These are phyloP conservation scores for Dendroctonus valens DNA, from an alignment of 1,140 invertebrate genomes.

Conservation along the genomic window DNA sequence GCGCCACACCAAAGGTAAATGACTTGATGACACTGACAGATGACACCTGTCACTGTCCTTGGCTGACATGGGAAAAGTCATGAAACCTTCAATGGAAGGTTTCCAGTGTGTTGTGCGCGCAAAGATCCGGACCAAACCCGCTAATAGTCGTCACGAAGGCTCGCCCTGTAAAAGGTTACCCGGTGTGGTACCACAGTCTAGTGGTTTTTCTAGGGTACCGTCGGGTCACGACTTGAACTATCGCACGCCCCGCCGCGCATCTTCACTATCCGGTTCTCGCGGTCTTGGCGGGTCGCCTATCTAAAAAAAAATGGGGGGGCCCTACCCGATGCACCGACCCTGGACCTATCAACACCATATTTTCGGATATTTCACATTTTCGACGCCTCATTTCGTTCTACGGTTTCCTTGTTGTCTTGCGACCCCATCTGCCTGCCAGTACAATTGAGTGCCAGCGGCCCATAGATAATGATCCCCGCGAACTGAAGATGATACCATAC, in stretches of 20 bases:
- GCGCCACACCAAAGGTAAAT: too few relatives aligned
- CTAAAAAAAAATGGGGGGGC: neutral
- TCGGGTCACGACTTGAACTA: conserved; percentile 45
- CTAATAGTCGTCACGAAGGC: conserved; percentile 24
- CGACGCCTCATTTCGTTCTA: neutral
- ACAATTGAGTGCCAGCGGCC: neutral
- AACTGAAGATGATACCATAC: conserved; percentile 24
- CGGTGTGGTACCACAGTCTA: conserved; percentile 38
- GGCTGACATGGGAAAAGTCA: too few relatives aligned
- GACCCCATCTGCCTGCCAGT: neutral
- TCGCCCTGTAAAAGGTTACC: conserved; percentile 32
- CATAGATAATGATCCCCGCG: conserved; percentile 10
- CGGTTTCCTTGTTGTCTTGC: too few relatives aligned
- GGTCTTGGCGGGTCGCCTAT: conserved; percentile 24
- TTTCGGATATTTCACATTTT: neutral
- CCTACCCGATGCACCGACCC: conserved; percentile 10
- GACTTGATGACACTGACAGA: too few relatives aligned
- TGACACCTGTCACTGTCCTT: too few relatives aligned
- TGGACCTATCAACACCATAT: too few relatives aligned
- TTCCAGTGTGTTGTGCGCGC: too few relatives aligned
- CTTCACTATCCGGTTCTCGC: conserved; percentile 39
- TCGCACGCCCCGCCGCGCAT: conserved; percentile 45
- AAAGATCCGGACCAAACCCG: too few relatives aligned
- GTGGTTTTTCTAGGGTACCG: conserved; percentile 44
- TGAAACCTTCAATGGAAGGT: too few relatives aligned